These are phyloP conservation scores for Penaeus japonicus DNA, from an alignment of 1,140 invertebrate genomes.

Conservation along the genomic window DNA sequence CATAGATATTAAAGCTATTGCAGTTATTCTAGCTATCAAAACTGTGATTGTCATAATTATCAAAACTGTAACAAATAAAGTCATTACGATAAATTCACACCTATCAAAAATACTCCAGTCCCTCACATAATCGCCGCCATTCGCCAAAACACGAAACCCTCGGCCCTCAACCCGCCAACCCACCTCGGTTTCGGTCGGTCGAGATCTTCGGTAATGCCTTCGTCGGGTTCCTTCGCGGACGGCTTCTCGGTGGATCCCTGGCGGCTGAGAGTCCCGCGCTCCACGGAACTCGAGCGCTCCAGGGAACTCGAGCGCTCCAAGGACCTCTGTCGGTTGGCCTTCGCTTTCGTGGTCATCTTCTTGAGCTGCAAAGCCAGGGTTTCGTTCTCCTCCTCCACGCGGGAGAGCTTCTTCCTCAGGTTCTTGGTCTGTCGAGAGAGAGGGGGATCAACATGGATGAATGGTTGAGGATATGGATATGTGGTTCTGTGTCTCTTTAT, in stretches of 20 bases:
- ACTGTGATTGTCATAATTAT: no score
- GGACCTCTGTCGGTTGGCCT: slow-evolving; percentile 56
- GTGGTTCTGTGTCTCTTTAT: no score
- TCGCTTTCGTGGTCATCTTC: slow-evolving; percentile 79
- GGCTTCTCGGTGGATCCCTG: slow-evolving; percentile 56
- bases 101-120: no score
- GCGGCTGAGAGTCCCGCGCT: slow-evolving; percentile 51
- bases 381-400: slow-evolving; percentile 94
- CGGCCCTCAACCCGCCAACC: neutral
- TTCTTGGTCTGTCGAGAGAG: slow-evolving; percentile 74
- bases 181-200: slow-evolving; percentile 58
- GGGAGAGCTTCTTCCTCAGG: slow-evolving; percentile 83
- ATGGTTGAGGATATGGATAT: no score
- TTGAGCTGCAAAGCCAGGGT: slow-evolving; percentile 89
- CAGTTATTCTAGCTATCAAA: no score
- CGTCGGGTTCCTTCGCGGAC: slow-evolving; percentile 47
- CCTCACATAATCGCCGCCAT: neutral
- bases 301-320: slow-evolving; percentile 51
- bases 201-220: slow-evolving; percentile 51
- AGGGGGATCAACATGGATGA: neutral
- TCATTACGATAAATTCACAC: no score
- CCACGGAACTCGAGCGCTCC: slow-evolving; percentile 48
- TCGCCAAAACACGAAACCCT: neutral
- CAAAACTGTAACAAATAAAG: no score
- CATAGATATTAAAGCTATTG: no score